A percentile compares a stretch with the other conserved stretches of the same genome.
phyloP scores from a whole-genome alignment of 2,888 invertebrate species.

The Onthophagus sagittarius region DNA sequence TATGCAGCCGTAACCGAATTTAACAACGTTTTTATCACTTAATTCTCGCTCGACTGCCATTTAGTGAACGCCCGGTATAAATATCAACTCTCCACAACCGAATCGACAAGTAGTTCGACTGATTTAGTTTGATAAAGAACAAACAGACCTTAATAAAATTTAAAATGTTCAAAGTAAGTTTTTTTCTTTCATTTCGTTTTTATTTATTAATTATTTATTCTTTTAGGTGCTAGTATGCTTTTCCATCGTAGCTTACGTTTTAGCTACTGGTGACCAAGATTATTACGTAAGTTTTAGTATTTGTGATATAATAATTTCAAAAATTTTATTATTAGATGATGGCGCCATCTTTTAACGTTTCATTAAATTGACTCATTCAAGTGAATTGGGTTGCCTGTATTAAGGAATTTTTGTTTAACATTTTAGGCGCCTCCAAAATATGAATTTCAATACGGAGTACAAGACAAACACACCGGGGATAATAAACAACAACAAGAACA shows the following conservation, averaged over 20 bases:
- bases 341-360: background rate
- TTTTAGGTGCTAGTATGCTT: background rate
- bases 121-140: background rate
- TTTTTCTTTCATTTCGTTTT: background rate
- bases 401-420: background rate
- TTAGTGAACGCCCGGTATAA: background rate
- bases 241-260: background rate
- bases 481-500: constrained; percentile 19
- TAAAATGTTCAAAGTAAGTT: background rate
- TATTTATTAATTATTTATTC: background rate
- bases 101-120: background rate
- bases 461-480: constrained; percentile 20
- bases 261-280: background rate
- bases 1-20: background rate
- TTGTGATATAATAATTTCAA: background rate
- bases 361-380: background rate
- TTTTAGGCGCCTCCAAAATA: constrained; percentile 17
- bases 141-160: background rate
- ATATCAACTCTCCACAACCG: background rate
- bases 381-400: background rate
- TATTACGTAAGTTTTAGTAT: background rate
- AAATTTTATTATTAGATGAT: background rate
- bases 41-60: background rate
- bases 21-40: background rate
- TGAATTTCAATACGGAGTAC: constrained; percentile 16